Percentiles rank a stretch among this genome's conserved stretches.
Evolutionary conservation across 2,888 invertebrate species (phyloP).

Genomic region (Mellilla xanthometata): DNA sequence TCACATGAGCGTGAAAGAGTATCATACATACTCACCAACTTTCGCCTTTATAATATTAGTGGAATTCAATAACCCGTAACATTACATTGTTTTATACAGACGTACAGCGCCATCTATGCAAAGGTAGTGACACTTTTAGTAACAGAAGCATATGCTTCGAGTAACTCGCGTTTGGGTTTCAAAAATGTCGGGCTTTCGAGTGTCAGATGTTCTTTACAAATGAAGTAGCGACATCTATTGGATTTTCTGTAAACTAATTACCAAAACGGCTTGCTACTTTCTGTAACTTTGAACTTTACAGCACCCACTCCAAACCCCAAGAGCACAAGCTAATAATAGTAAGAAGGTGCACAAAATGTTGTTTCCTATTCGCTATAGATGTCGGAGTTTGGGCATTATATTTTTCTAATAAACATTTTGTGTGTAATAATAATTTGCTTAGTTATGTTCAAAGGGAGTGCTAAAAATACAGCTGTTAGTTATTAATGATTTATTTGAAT

Average conservation of each 20-base stretch:
- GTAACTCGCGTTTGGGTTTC: neutral
- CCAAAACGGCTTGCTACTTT: neutral
- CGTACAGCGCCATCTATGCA: conserved; percentile 46
- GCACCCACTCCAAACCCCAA: no score
- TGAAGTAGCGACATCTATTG: conserved; percentile 36
- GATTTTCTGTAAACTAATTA: conserved; percentile 16
- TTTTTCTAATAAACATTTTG: no score
- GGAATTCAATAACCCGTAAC: no score
- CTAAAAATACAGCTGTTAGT: no score
- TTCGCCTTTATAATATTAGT: no score
- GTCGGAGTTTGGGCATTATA: no score
- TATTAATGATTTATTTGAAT: no score
- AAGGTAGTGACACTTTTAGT: conserved; percentile 16
- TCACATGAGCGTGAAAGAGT: neutral
- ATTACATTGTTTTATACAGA: neutral
- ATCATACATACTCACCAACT: no score
- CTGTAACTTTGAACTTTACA: no score
- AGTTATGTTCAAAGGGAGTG: no score
- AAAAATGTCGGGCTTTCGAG: neutral
- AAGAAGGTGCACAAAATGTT: neutral
- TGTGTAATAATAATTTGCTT: no score
- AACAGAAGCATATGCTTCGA: neutral
- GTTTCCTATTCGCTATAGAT: conserved; percentile 3
- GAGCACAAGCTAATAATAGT: no score
- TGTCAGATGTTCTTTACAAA: neutral